Conservation (phyloP, 2,888 invertebrate genomes). For the Tribolium freemani region DNA sequence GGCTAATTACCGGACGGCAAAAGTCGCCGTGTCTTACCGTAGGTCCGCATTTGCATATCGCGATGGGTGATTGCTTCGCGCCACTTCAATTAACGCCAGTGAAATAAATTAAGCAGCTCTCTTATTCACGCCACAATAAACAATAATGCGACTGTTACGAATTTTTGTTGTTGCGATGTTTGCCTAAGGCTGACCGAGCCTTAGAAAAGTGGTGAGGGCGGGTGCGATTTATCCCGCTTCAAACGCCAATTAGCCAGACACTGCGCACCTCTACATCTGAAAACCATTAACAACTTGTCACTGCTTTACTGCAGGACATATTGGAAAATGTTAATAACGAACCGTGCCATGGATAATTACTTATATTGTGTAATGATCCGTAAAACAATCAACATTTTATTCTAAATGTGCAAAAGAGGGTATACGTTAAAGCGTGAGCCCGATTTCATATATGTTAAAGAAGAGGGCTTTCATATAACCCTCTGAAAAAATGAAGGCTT, state of each 20-base stretch:
- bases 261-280: constrained; percentile 10
- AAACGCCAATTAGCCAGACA: constrained; percentile 23
- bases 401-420: not conserved
- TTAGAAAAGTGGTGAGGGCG: constrained; percentile 11
- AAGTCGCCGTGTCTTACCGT: constrained; percentile 48
- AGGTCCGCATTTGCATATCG: constrained; percentile 55
- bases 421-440: too few relatives aligned
- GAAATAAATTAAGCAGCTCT: constrained; percentile 36
- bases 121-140: constrained; percentile 28
- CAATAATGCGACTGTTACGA: constrained; percentile 17
- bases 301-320: constrained; percentile 21
- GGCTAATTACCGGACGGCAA: constrained; percentile 42
- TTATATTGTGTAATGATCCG: constrained; percentile 12
- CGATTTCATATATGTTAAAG: too few relatives aligned
- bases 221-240: constrained; percentile 15
- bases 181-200: constrained; percentile 18
- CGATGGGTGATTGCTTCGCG: constrained; percentile 53
- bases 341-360: constrained; percentile 8
- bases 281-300: constrained; percentile 30
- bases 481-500: too few relatives aligned
- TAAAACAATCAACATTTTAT: constrained; percentile 1
- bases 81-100: constrained; percentile 54
- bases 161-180: constrained; percentile 5
- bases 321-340: constrained; percentile 19
- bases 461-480: too few relatives aligned